A percentile compares a stretch with the other conserved stretches of the same genome.
phyloP scores from a whole-genome alignment of 2,113 vertebrate species.

The Ctenodactylus gundi region DNA sequence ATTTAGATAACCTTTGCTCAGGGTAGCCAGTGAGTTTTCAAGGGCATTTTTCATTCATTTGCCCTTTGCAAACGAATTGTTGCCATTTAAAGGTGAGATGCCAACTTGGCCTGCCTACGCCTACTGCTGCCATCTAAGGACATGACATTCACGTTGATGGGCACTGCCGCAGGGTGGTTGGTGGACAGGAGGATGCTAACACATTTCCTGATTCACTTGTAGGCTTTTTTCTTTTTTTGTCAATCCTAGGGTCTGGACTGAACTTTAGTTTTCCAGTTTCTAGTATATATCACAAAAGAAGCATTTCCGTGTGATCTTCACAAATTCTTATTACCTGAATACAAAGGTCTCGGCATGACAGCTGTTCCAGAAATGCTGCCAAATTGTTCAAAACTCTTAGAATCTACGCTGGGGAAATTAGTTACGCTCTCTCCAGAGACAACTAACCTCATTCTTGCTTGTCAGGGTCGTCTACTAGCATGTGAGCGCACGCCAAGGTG shows the following conservation, averaged over 20 bases:
- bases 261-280: background rate
- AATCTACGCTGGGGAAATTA: background rate
- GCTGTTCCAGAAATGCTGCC: background rate
- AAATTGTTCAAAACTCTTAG: background rate
- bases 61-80: constrained; percentile 64
- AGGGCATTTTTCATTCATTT: constrained; percentile 63
- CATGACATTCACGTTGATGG: constrained; percentile 22
- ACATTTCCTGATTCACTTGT: background rate
- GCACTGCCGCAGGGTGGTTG: background rate
- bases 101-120: constrained; percentile 19
- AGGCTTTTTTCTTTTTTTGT: constrained; percentile 22
- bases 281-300: background rate
- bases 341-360: background rate
- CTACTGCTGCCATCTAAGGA: background rate
- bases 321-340: background rate
- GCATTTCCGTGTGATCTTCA: background rate
- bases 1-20: constrained; percentile 53
- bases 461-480: background rate
- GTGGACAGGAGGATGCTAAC: background rate
- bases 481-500: background rate
- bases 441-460: background rate
- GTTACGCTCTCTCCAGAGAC: background rate
- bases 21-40: constrained; percentile 10
- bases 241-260: background rate
- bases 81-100: constrained; percentile 64